These are phyloP conservation scores for Linurgus olivaceus DNA, from an alignment of 2,797 vertebrate genomes.

Conservation along the genomic window DNA sequence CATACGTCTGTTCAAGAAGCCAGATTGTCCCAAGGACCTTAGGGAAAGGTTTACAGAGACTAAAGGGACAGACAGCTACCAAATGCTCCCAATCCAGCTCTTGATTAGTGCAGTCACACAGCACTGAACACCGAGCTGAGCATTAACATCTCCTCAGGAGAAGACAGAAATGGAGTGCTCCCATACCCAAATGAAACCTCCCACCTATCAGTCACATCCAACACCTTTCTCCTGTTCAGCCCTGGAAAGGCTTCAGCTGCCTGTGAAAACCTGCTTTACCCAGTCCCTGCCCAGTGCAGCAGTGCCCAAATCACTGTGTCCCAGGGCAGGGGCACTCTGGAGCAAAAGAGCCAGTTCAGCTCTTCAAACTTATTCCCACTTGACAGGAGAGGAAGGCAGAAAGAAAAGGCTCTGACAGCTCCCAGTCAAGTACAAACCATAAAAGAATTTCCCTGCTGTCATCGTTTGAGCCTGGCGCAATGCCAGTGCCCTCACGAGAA, in stretches of 20 bases:
- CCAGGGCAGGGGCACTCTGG: neutral
- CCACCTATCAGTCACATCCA: neutral
- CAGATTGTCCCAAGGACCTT: neutral
- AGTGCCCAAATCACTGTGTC: neutral
- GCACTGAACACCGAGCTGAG: neutral
- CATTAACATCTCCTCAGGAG: neutral
- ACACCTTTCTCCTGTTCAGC: neutral
- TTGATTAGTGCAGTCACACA: neutral
- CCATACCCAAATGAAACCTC: neutral
- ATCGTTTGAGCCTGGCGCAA: no score
- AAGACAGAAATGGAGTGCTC: neutral
- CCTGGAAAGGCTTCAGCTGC: neutral
- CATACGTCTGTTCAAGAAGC: neutral
- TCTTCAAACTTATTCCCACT: neutral
- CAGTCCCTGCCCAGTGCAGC: neutral
- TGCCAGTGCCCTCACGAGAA: no score
- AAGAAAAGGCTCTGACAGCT: neutral
- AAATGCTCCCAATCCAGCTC: neutral
- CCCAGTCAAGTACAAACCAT: neutral
- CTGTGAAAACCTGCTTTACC: neutral
- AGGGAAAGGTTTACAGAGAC: neutral
- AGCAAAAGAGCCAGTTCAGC: neutral
- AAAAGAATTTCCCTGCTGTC: neutral
- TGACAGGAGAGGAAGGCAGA: neutral
- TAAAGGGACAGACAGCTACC: neutral